Evolutionary conservation across 2,113 vertebrate species (phyloP).

Genomic region (Alethe diademata): DNA sequence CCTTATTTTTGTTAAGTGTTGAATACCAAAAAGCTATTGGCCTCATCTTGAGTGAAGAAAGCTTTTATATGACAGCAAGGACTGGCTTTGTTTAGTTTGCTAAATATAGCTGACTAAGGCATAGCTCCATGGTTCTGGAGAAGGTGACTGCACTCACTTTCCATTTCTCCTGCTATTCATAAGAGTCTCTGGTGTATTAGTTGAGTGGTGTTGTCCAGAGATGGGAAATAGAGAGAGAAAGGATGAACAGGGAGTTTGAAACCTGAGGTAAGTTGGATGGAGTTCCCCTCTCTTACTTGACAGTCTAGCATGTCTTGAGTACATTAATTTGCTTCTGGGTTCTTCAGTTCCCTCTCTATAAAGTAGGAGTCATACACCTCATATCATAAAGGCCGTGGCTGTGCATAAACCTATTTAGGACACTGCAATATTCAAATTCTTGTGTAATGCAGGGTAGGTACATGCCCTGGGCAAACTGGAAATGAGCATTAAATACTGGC

Average conservation of each 20-base stretch:
- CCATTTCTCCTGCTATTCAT: neutral
- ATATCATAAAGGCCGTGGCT: fast-evolving
- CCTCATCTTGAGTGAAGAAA: neutral
- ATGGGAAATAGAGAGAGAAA: neutral
- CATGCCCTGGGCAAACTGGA: fast-evolving
- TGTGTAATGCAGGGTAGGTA: neutral
- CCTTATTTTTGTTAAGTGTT: neutral
- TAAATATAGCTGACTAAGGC: neutral
- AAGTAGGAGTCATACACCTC: neutral
- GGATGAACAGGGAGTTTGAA: neutral
- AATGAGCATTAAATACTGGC: neutral
- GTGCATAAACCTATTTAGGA: neutral
- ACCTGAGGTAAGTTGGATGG: neutral
- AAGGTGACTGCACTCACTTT: neutral
- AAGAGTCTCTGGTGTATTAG: neutral
- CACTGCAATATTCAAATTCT: neutral
- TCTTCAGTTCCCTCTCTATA: neutral
- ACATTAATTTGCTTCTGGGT: fast-evolving
- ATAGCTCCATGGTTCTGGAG: neutral
- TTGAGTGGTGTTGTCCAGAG: neutral
- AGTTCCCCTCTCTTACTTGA: neutral
- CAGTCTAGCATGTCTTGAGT: neutral
- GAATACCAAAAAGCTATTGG: neutral
- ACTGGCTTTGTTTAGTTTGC: neutral
- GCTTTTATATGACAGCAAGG: neutral